These are phyloP conservation scores for Pavo muticus DNA, from an alignment of 2,113 vertebrate species.

Conservation along the genomic window DNA sequence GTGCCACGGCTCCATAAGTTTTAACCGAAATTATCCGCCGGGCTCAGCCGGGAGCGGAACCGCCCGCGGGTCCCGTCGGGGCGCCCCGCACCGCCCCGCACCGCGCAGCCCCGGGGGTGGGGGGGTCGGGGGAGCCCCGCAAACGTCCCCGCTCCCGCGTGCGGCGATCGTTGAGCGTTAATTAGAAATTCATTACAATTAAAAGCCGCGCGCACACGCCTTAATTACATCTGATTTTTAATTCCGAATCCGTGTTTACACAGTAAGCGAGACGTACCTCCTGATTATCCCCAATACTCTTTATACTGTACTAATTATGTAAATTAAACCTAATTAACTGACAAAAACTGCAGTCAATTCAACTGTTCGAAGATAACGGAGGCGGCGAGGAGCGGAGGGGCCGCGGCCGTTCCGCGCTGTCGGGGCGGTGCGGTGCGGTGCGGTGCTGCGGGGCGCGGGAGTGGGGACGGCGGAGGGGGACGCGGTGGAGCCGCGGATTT, in stretches of 20 bases:
- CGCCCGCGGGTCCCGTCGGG: not conserved
- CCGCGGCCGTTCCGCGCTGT: no score
- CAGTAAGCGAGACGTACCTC: slow-evolving; percentile 87
- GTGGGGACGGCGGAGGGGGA: not conserved
- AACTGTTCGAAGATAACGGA: slow-evolving; percentile 81
- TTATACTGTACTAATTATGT: slow-evolving; percentile 90
- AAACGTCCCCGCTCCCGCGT: slow-evolving; percentile 77
- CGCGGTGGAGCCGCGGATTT: not conserved
- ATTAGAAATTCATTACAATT: slow-evolving; percentile 90
- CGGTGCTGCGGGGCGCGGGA: not conserved
- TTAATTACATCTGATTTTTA: slow-evolving; percentile 89
- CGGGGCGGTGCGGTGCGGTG: not conserved
- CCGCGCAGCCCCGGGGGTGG: not conserved
- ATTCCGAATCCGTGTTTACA: slow-evolving; percentile 89
- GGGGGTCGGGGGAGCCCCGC: not conserved
- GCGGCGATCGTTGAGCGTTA: slow-evolving; percentile 86
- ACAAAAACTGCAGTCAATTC: slow-evolving; percentile 86
- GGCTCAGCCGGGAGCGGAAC: not conserved
- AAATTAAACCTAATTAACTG: slow-evolving; percentile 90
- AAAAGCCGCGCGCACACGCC: slow-evolving; percentile 83
- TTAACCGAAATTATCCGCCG: slow-evolving; percentile 74
- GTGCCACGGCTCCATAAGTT: slow-evolving; percentile 77
- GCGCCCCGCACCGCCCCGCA: not conserved
- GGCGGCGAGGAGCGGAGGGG: not conserved
- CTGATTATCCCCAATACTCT: slow-evolving; percentile 89